phyloP scores from a whole-genome alignment of 1,140 invertebrate genomes.

The Agrilus planipennis region DNA sequence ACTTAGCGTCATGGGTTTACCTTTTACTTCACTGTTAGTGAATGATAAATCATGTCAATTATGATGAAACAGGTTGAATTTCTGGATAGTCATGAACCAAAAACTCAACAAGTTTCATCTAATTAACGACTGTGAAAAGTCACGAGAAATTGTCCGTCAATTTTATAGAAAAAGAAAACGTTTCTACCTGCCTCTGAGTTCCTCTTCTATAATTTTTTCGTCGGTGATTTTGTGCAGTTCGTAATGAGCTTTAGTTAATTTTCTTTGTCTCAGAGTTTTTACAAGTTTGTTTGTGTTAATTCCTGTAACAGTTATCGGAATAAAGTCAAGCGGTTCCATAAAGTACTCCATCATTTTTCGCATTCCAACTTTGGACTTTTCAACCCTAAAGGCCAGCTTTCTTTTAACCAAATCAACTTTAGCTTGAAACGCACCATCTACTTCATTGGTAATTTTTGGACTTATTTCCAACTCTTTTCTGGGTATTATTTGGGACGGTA shows the following conservation, averaged over 20 bases:
- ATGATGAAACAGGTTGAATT: too few relatives aligned
- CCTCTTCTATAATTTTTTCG: slow-evolving; percentile 41
- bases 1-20: too few relatives aligned
- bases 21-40: too few relatives aligned
- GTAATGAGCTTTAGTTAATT: slow-evolving; percentile 44
- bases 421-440: slow-evolving; percentile 43
- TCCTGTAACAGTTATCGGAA: slow-evolving; percentile 47
- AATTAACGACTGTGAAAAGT: not conserved
- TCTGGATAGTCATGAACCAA: too few relatives aligned
- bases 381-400: slow-evolving; percentile 46
- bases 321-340: slow-evolving; percentile 50
- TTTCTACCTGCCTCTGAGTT: slow-evolving; percentile 38
- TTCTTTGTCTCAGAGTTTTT: slow-evolving; percentile 48
- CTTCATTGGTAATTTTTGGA: slow-evolving; percentile 45
- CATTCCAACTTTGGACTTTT: slow-evolving; percentile 54
- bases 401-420: slow-evolving; percentile 44
- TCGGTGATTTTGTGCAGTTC: slow-evolving; percentile 42
- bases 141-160: not conserved
- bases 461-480: slow-evolving; percentile 50
- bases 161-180: not conserved
- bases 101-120: not conserved
- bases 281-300: slow-evolving; percentile 41
- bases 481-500: slow-evolving; percentile 39
- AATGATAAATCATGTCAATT: too few relatives aligned
- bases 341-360: slow-evolving; percentile 60